A percentile compares a stretch with the other conserved stretches of the same genome.
These are phyloP conservation scores for Clostera curtula DNA, from an alignment of 2,888 invertebrate species.

Conservation along the genomic window DNA sequence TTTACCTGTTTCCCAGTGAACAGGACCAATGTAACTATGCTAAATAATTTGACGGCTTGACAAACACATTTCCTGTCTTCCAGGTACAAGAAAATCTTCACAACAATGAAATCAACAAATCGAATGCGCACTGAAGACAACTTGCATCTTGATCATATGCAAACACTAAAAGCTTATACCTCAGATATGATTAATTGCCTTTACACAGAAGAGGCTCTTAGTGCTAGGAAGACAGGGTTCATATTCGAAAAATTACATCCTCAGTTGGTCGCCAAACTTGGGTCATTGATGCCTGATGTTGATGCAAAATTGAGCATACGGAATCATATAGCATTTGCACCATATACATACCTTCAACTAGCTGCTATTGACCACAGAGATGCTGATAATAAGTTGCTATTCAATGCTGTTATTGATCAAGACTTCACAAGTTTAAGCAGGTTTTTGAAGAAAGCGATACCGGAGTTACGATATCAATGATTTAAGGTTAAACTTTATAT, in stretches of 20 bases:
- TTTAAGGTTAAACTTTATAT: conserved; percentile 3
- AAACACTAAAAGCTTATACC: conserved; percentile 37
- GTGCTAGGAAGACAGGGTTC: conserved; percentile 32
- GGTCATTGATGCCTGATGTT: conserved; percentile 38
- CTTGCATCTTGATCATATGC: conserved; percentile 25
- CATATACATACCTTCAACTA: conserved; percentile 41
- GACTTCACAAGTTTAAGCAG: conserved; percentile 36
- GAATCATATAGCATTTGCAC: conserved; percentile 53
- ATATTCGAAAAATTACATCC: conserved; percentile 46
- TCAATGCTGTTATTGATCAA: conserved; percentile 34
- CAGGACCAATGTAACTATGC: no score
- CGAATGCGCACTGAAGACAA: conserved; percentile 24
- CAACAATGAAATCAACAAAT: conserved; percentile 25
- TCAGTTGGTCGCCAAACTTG: conserved; percentile 39
- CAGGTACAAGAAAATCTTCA: conserved; percentile 52
- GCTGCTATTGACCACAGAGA: conserved; percentile 28
- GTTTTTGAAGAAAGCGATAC: conserved; percentile 38
- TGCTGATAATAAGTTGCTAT: conserved; percentile 40
- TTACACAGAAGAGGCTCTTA: conserved; percentile 42
- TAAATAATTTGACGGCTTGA: no score
- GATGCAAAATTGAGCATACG: conserved; percentile 46
- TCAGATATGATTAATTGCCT: conserved; percentile 51
- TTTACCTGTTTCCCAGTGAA: no score
- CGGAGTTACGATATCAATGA: conserved; percentile 27
- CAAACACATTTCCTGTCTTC: conserved; percentile 6